Percentiles rank a stretch among this genome's conserved stretches.
Conservation (phyloP, 1,140 invertebrate species). For the Drosophila tsacasi region DNA sequence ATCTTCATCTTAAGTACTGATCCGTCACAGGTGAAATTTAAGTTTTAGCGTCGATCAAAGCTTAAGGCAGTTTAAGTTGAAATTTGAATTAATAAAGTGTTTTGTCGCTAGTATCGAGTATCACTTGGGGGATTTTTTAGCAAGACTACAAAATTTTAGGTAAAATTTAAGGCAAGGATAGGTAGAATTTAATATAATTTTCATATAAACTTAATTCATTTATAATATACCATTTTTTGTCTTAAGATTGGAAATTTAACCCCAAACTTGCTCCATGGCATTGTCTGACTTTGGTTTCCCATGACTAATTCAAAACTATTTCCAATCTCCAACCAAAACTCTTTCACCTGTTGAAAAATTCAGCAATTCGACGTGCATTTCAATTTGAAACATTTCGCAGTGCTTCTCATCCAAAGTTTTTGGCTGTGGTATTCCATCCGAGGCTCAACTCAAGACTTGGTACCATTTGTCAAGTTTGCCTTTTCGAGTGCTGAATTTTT, state of each 20-base stretch:
- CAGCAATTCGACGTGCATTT: slow-evolving; percentile 65
- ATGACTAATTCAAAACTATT: slow-evolving; percentile 41
- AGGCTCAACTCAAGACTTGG: slow-evolving; percentile 10
- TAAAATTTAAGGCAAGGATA: no score
- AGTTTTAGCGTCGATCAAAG: neutral
- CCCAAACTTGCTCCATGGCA: neutral
- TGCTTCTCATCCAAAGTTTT: slow-evolving; percentile 58
- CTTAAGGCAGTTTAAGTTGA: neutral
- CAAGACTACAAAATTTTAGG: no score
- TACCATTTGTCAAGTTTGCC: slow-evolving; percentile 69
- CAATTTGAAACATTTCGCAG: slow-evolving; percentile 73
- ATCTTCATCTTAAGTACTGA: neutral
- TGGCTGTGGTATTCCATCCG: slow-evolving; percentile 53
- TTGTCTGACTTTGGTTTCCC: slow-evolving; percentile 14
- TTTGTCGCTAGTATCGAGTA: neutral
- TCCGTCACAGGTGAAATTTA: slow-evolving; percentile 17
- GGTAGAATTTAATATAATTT: no score
- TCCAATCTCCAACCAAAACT: slow-evolving; percentile 43
- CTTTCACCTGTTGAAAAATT: slow-evolving; percentile 67
- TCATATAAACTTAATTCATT: neutral
- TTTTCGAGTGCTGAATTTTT: slow-evolving; percentile 82
- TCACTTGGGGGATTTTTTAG: no score
- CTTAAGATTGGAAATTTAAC: neutral
- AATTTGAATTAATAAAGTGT: neutral
- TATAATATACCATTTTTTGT: neutral